These are phyloP conservation scores for Caranx ignobilis DNA, from an alignment of 2,113 vertebrate species.

Conservation along the genomic window DNA sequence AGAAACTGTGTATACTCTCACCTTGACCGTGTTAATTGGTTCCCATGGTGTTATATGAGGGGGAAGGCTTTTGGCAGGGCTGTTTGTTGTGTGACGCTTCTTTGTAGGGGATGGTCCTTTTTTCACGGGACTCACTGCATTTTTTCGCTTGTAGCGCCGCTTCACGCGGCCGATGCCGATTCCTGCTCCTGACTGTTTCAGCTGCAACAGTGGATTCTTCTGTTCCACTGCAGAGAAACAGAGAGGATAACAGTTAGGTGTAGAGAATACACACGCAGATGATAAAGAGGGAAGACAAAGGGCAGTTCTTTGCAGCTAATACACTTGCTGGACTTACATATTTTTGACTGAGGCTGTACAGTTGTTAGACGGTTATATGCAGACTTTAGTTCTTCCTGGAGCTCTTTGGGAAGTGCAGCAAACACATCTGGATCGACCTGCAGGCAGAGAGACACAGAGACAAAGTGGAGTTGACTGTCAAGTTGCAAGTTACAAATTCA, in stretches of 20 bases:
- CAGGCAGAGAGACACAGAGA: slow-evolving; percentile 12
- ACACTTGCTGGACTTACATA: slow-evolving; percentile 52
- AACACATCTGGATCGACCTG: slow-evolving; percentile 98
- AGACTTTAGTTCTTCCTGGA: slow-evolving; percentile 93
- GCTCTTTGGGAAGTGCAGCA: slow-evolving; percentile 92
- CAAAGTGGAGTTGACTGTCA: not conserved
- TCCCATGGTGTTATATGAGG: slow-evolving; percentile 84
- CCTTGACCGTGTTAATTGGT: slow-evolving; percentile 79
- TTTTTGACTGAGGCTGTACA: slow-evolving; percentile 75
- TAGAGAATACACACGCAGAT: not conserved
- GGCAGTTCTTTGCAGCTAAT: not conserved
- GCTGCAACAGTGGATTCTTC: slow-evolving; percentile 88
- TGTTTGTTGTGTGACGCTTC: slow-evolving; percentile 80
- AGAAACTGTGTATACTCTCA: slow-evolving; percentile 59
- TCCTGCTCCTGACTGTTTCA: slow-evolving; percentile 82
- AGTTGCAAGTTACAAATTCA: not conserved
- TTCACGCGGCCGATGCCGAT: slow-evolving; percentile 82
- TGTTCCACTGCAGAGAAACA: slow-evolving; percentile 78
- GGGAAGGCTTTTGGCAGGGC: slow-evolving; percentile 87
- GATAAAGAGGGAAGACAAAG: not conserved
- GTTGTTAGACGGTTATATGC: slow-evolving; percentile 88
- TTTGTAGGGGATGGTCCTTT: slow-evolving; percentile 91
- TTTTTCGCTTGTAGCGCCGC: slow-evolving; percentile 90
- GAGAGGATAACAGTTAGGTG: not conserved
- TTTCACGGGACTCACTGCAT: slow-evolving; percentile 84